These are phyloP conservation scores for Neotoma lepida DNA, from an alignment of 2,113 vertebrate genomes.

Conservation along the genomic window DNA sequence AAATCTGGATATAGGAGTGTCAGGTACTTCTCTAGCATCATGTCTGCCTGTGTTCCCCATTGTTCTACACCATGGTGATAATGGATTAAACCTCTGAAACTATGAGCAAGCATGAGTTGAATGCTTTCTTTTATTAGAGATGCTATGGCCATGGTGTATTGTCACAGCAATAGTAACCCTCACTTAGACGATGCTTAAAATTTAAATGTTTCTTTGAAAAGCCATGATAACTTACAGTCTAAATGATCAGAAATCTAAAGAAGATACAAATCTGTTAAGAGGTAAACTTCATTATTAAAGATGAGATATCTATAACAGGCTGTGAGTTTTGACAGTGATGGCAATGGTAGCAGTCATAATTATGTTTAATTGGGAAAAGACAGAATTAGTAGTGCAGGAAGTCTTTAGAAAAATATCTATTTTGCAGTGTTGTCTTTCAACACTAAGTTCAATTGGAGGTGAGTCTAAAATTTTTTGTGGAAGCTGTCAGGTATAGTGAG, in stretches of 20 bases:
- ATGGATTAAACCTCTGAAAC: neutral
- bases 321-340: neutral
- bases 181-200: neutral
- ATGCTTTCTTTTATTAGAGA: neutral
- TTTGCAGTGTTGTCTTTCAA: neutral
- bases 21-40: neutral
- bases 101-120: neutral
- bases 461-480: neutral
- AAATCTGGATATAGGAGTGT: neutral
- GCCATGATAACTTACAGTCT: neutral
- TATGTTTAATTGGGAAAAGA: neutral
- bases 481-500: neutral
- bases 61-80: neutral
- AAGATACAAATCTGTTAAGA: neutral
- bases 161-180: neutral
- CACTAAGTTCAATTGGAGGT: neutral
- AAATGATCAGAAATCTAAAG: neutral
- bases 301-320: neutral
- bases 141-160: neutral
- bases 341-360: neutral
- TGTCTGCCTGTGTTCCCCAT: neutral
- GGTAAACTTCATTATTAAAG: neutral
- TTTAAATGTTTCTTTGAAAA: conserved; percentile 19
- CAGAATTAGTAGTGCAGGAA: neutral
- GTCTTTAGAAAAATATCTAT: neutral